Percentiles rank a stretch among this genome's conserved stretches.
Evolutionary conservation across 2,113 vertebrate species (phyloP).

Genomic region (Thymallus thymallus): DNA sequence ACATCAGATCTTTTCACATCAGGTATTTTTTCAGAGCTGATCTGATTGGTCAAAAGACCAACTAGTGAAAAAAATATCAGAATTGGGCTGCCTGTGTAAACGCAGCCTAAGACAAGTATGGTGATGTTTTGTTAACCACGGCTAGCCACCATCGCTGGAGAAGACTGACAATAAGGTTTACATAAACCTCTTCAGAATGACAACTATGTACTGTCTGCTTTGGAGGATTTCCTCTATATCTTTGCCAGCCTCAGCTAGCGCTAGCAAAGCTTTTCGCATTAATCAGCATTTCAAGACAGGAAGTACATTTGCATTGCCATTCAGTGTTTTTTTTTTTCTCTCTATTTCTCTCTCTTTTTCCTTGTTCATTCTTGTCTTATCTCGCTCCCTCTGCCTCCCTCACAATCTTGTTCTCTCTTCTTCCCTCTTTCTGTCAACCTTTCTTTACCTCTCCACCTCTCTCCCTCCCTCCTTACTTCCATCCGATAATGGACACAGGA

Average conservation of each 20-base stretch:
- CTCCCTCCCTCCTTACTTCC: no score
- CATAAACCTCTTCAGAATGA: slow-evolving; percentile 51
- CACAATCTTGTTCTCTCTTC: no score
- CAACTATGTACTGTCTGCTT: slow-evolving; percentile 49
- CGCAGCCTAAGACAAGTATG: neutral
- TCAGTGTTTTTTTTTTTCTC: neutral
- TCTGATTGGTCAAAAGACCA: no score
- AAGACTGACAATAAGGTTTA: slow-evolving; percentile 46
- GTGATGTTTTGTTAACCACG: slow-evolving; percentile 22
- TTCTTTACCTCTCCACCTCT: no score
- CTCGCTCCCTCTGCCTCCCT: no score
- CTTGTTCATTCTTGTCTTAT: no score
- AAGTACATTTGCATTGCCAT: slow-evolving; percentile 59
- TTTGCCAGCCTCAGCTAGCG: slow-evolving; percentile 33
- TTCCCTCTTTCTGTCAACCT: no score
- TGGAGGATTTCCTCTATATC: slow-evolving; percentile 33
- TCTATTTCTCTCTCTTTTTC: neutral
- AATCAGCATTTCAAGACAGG: slow-evolving; percentile 34
- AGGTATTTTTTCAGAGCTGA: no score
- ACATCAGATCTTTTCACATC: no score
- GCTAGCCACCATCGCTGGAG: slow-evolving; percentile 43
- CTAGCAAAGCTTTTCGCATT: slow-evolving; percentile 30
- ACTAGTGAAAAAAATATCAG: no score
- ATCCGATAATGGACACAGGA: no score
- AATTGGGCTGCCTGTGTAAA: no score